Evolutionary conservation across 2,888 invertebrate genomes (phyloP), one percentile per base, ranked within the genome.

Genomic region (Ecliptopera silaceata): DNA sequence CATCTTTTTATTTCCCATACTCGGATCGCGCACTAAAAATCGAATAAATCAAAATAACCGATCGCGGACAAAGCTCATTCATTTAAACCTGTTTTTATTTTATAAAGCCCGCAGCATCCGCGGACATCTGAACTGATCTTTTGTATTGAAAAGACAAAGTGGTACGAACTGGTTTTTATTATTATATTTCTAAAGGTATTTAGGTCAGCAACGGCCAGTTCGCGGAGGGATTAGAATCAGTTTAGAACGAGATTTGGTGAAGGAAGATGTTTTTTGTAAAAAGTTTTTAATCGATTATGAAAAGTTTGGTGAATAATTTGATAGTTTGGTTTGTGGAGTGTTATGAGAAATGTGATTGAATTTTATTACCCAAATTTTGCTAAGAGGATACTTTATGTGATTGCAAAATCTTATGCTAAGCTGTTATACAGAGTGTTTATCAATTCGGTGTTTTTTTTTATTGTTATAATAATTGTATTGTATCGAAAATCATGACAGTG

Each of bases 11-110:
- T 83, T 70, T 78, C 80, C 73, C 80, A 77, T 73, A 79, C 80
- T 73, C 77, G 72, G 76, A 69, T 74, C 80, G 82, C 78, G 77
- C 70, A 79, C 84, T 86, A 88, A 89, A 91, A 89, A 90, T 87
- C 84, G 85, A 87, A 90, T 90, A 91, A 90, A 90, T 90, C 88
- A 91, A 88, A 88, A 89, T 85, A 88, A 85, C 88, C 88, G 88
- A 89, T 89, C 84, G 77, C 74, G 59, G 64, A 88, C 90, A 90
- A 91, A 81, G 86, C 82, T 81, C 82, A 85, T 87, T 86, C 83
- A 83, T 76, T 80, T 79, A 63, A 90, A 89, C 86, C 86, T 70
- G 86, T 84, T 88, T 81, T 79, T 74, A 71, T 68, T 77, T 76
- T 74, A 72, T 73, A 70, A 71, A 69, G 71, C 74, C 68, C 82